Percentiles rank a stretch among this genome's conserved stretches.
Evolutionary conservation across 2,888 invertebrate genomes (phyloP).

Genomic region (Eupithecia insigniata): DNA sequence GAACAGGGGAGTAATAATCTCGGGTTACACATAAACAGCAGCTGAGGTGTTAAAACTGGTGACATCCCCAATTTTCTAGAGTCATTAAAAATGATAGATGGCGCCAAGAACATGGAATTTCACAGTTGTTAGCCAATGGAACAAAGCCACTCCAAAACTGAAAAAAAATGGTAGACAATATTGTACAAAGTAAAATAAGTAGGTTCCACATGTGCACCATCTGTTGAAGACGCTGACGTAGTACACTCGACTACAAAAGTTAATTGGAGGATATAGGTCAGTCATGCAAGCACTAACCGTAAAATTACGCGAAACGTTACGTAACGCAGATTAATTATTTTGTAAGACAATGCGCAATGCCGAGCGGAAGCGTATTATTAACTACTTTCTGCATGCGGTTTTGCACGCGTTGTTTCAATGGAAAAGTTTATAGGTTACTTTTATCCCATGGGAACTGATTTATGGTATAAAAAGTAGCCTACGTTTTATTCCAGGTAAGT

Average conservation of each 20-base stretch:
- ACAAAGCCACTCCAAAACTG: conserved; percentile 20
- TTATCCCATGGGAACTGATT: conserved; percentile 3
- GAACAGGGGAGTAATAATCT: neutral
- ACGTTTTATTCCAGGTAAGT: no score
- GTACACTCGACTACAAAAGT: conserved; percentile 52
- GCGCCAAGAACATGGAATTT: neutral
- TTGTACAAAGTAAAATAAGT: conserved; percentile 39
- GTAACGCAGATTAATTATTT: conserved; percentile 20
- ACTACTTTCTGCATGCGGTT: neutral
- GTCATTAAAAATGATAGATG: neutral
- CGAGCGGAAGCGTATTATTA: conserved; percentile 18
- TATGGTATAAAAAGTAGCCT: neutral
- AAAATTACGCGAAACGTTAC: conserved; percentile 19
- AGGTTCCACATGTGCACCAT: conserved; percentile 60
- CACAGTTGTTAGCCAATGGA: conserved; percentile 6
- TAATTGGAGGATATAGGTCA: conserved; percentile 46
- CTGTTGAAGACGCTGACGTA: conserved; percentile 64
- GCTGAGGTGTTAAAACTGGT: neutral
- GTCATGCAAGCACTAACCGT: conserved; percentile 35
- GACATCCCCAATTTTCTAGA: neutral
- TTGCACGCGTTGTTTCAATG: neutral
- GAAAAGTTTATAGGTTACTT: neutral
- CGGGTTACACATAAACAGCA: neutral
- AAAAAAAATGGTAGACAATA: conserved; percentile 1
- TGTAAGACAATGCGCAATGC: conserved; percentile 23